phyloP scores from a whole-genome alignment of 1,140 invertebrate species.

The Conus ventricosus region DNA sequence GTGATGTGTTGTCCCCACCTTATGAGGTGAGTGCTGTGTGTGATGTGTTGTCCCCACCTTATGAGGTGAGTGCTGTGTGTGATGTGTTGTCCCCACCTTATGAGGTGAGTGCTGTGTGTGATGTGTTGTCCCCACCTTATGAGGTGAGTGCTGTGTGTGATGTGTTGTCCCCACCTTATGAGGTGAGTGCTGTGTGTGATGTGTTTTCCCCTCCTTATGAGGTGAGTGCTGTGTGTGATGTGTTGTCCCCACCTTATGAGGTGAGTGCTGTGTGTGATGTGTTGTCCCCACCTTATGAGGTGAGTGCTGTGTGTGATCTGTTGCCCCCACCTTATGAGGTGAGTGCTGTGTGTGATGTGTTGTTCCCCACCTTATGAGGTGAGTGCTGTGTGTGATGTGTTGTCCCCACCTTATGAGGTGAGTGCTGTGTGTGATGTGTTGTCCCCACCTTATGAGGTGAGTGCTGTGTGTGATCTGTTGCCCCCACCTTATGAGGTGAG shows the following conservation, averaged over 20 bases:
- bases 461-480: no score
- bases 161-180: no score
- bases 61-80: background rate
- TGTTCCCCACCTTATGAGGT: no score
- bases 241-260: no score
- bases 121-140: background rate
- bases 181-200: no score
- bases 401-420: slow-evolving; percentile 8
- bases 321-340: background rate
- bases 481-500: no score
- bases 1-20: background rate
- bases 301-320: background rate
- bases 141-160: background rate
- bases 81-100: background rate
- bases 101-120: background rate
- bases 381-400: background rate
- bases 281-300: background rate
- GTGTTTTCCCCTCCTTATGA: background rate
- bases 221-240: background rate
- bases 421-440: background rate
- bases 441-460: no score
- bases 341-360: background rate
- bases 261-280: background rate
- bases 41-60: background rate
- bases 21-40: slow-evolving; percentile 4